A percentile compares a stretch with the other conserved stretches of the same genome.
phyloP scores from a whole-genome alignment of 2,113 vertebrate species.

The Meleagris gallopavo region DNA sequence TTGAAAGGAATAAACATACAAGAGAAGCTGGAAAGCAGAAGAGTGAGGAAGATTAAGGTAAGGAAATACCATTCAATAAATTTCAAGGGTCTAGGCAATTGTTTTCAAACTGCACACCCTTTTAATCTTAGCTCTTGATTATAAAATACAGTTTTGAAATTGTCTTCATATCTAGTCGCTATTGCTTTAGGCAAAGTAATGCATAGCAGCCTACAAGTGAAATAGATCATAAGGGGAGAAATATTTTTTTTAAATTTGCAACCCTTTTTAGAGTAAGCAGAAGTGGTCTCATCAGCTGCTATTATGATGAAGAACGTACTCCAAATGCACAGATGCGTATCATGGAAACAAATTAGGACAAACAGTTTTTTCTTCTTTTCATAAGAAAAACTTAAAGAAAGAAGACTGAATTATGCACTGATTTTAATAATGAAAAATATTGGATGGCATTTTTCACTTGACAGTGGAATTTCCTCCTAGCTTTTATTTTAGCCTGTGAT shows the following conservation, averaged over 20 bases:
- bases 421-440: constrained; percentile 38
- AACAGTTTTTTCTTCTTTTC: not conserved
- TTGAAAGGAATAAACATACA: not conserved
- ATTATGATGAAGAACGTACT: constrained; percentile 57
- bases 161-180: not conserved
- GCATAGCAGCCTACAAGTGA: not conserved
- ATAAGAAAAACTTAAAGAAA: not conserved
- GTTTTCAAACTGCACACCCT: not conserved
- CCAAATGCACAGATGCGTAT: constrained; percentile 52
- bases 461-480: constrained; percentile 7
- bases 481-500: constrained; percentile 4
- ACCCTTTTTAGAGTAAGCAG: constrained; percentile 29
- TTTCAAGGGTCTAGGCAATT: not conserved
- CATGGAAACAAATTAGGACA: constrained; percentile 22
- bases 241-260: not conserved
- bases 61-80: not conserved
- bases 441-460: constrained; percentile 34
- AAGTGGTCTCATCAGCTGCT: constrained; percentile 59
- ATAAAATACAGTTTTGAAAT: not conserved
- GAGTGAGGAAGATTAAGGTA: not conserved
- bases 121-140: not conserved
- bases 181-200: constrained; percentile 15
- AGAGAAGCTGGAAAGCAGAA: not conserved
- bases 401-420: constrained; percentile 36
- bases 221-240: not conserved